Conservation (phyloP, 2,113 vertebrate species). For the Collichthys lucidus region DNA sequence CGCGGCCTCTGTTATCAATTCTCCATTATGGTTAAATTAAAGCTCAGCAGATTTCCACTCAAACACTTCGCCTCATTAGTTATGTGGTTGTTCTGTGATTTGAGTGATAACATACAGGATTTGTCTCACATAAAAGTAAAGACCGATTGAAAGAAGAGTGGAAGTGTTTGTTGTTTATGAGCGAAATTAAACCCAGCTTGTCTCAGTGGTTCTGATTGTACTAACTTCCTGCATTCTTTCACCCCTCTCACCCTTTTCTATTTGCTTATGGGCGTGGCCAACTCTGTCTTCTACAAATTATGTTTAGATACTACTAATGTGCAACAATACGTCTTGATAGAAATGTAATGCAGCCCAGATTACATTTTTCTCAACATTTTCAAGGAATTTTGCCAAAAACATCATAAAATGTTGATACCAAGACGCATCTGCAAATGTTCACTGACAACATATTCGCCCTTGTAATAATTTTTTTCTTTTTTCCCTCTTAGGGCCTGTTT, state of each 20-base stretch:
- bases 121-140: not conserved
- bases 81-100: conserved; percentile 33
- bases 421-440: not conserved
- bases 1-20: conserved; percentile 56
- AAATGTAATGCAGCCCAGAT: not conserved
- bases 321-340: not conserved
- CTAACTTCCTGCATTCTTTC: conserved; percentile 8
- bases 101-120: conserved; percentile 22
- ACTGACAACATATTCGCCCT: not conserved
- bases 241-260: not conserved
- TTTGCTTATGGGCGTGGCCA: not conserved
- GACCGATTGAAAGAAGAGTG: not conserved
- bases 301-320: not conserved
- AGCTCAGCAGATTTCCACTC: conserved; percentile 52
- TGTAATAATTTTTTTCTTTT: too few species aligned
- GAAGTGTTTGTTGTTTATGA: conserved; percentile 22
- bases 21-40: conserved; percentile 56
- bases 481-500: not conserved
- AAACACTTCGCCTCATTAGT: conserved; percentile 35
- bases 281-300: not conserved
- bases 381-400: not conserved
- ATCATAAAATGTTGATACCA: not conserved
- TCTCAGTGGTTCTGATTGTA: not conserved
- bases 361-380: not conserved
- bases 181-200: conserved; percentile 9